Conservation (phyloP, 2,888 invertebrate genomes). For the Lochmaea crataegi region DNA sequence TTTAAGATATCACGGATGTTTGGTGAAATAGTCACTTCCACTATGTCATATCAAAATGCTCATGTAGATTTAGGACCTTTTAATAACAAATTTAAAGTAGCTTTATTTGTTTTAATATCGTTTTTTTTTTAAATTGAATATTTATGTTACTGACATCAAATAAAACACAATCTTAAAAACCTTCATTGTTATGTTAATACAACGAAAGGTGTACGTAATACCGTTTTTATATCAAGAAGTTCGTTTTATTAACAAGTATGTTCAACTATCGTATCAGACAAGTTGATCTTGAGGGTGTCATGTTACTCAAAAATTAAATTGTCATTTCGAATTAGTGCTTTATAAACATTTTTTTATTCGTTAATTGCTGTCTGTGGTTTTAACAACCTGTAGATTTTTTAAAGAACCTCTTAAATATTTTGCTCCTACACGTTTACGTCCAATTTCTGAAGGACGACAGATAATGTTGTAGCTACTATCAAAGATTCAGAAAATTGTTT, state of each 20-base stretch:
- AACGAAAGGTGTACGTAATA: neutral
- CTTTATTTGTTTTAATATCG: constrained; percentile 24
- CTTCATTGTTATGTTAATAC: constrained; percentile 2
- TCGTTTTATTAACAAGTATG: constrained; percentile 1
- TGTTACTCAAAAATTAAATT: neutral
- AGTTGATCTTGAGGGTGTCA: constrained; percentile 2
- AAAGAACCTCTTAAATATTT: too few relatives aligned
- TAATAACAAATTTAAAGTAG: constrained; percentile 21
- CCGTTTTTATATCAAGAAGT: neutral
- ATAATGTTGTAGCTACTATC: too few relatives aligned
- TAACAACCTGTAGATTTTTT: too few relatives aligned
- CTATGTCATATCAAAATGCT: neutral
- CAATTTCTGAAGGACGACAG: too few relatives aligned
- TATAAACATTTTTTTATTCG: too few relatives aligned
- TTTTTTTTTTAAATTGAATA: constrained; percentile 6
- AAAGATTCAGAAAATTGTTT: too few relatives aligned
- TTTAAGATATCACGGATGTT: neutral
- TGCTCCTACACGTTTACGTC: too few relatives aligned
- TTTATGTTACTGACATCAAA: constrained; percentile 21
- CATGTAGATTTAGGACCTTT: neutral
- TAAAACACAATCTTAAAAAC: constrained; percentile 3
- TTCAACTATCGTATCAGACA: neutral
- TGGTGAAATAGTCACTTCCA: neutral
- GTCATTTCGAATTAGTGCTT: neutral
- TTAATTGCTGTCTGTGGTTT: too few relatives aligned